These are phyloP conservation scores for Yponomeuta sedellus DNA, from an alignment of 2,888 invertebrate species.

Conservation along the genomic window DNA sequence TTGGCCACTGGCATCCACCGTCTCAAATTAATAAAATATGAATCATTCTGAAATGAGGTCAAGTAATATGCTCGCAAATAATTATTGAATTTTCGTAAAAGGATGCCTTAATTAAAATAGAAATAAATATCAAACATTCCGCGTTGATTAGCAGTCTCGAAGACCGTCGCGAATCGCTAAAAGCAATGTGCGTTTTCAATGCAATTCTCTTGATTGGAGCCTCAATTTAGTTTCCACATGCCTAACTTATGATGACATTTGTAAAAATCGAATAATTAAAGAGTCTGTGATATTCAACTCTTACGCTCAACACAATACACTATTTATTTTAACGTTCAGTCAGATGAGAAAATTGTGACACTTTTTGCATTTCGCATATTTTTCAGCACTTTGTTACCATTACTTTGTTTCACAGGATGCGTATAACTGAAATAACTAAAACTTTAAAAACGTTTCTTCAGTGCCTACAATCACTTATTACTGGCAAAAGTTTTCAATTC, in stretches of 20 bases:
- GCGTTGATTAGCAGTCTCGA: conserved; percentile 3
- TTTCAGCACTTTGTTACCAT: too few relatives aligned
- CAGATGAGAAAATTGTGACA: too few relatives aligned
- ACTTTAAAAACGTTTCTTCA: too few relatives aligned
- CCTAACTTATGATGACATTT: conserved; percentile 1
- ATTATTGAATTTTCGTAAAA: neutral
- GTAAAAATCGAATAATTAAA: neutral
- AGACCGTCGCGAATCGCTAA: conserved; percentile 7
- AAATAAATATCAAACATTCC: conserved; percentile 6
- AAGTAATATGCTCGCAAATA: neutral
- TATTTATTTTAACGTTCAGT: too few relatives aligned
- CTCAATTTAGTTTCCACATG: conserved; percentile 3
- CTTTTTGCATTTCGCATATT: too few relatives aligned
- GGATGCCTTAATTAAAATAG: conserved; percentile 9
- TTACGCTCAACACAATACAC: too few relatives aligned
- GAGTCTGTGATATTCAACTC: neutral
- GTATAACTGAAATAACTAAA: too few relatives aligned
- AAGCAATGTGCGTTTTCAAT: conserved; percentile 2
- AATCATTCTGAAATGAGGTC: neutral
- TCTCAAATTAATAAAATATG: too few relatives aligned
- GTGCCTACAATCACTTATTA: too few relatives aligned
- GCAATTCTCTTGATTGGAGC: conserved; percentile 12
- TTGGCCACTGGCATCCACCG: too few relatives aligned
- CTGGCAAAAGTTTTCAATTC: too few relatives aligned
- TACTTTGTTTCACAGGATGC: too few relatives aligned